Evolutionary conservation across 2,797 vertebrate genomes (phyloP), one percentile per base, ranked within the genome.

Genomic region (Gobionotothen gibberifrons): DNA sequence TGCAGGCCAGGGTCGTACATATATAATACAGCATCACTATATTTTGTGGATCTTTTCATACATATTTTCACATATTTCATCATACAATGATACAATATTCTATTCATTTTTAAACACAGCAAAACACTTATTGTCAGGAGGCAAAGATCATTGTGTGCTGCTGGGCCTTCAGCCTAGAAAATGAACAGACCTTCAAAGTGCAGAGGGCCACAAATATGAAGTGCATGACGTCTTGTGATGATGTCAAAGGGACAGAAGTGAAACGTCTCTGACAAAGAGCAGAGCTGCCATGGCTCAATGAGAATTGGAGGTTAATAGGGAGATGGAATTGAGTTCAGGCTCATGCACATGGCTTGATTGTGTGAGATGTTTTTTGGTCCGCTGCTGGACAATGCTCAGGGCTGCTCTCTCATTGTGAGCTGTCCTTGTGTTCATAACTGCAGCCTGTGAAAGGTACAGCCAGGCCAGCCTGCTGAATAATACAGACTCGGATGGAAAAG

Each of bases 241-340:
- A 83, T 83, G 87, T 87, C 81, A 82, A 71, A 88, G 67, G 65
- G 58, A 89, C 79, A 83, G 80, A 76, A 59, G 74, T 53, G 83
- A 89, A 89, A 89, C 56, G 73, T 60, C 69, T 4, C 51, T 84
- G 93, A 92, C 87, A 88, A 91, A 91, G 84, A 89, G 85, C 91
- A 93, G 93, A 88, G 82, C 85, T 68, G 74, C 81, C 49, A 8
- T 11, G 55, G 64, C 78, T 89, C 62, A 75, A 42, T 80, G 81
- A 61, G 78, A 86, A 75, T 72, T 73, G 19, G 66, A 78, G 71
- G 72, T 87, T 87, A 90, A 84, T 81, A 66, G 73, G 43, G 42
- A 79, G 71, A 78, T 72, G 70, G 86, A 90, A 82, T 82, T 62
- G 76, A 79, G 83, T 68, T 70, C 75, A 74, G 66, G 55, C 74